phyloP scores from a whole-genome alignment of 1,140 invertebrate species.

The Apolygus lucorum region DNA sequence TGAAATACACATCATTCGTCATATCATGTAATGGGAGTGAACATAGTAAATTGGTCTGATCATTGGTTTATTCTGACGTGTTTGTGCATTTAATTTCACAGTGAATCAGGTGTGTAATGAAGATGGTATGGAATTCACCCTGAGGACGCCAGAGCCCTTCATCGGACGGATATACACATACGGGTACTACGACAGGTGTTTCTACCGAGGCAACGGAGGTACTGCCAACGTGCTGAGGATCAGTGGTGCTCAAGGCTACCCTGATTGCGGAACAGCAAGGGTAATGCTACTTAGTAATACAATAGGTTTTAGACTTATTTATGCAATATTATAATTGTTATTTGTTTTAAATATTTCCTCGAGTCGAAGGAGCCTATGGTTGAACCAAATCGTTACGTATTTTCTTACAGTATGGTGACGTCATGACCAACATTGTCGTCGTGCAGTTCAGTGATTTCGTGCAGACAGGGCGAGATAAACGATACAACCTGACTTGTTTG shows the following conservation, averaged over 20 bases:
- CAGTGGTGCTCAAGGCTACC: constrained; percentile 78
- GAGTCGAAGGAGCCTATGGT: neutral
- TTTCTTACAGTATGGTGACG: constrained; percentile 67
- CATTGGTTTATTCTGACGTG: no score
- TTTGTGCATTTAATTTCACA: constrained; percentile 40
- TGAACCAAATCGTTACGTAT: neutral
- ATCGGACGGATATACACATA: constrained; percentile 84
- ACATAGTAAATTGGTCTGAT: no score
- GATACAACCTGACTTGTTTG: constrained; percentile 84
- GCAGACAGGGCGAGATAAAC: constrained; percentile 79
- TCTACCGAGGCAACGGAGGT: constrained; percentile 80
- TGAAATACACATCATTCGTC: no score
- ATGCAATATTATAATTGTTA: no score
- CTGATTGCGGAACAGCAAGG: constrained; percentile 79
- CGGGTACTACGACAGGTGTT: constrained; percentile 83
- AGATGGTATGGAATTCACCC: constrained; percentile 87
- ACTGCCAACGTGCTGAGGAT: constrained; percentile 73
- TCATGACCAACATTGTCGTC: constrained; percentile 87
- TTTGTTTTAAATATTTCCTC: neutral
- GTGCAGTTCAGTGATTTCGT: constrained; percentile 90
- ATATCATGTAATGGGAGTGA: no score
- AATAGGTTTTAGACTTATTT: no score
- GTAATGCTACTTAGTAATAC: constrained; percentile 47
- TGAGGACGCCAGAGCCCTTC: constrained; percentile 78
- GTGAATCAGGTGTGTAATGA: constrained; percentile 85